phyloP scores from a whole-genome alignment of 2,797 vertebrate species.

The Hyperoplus lanceolatus region DNA sequence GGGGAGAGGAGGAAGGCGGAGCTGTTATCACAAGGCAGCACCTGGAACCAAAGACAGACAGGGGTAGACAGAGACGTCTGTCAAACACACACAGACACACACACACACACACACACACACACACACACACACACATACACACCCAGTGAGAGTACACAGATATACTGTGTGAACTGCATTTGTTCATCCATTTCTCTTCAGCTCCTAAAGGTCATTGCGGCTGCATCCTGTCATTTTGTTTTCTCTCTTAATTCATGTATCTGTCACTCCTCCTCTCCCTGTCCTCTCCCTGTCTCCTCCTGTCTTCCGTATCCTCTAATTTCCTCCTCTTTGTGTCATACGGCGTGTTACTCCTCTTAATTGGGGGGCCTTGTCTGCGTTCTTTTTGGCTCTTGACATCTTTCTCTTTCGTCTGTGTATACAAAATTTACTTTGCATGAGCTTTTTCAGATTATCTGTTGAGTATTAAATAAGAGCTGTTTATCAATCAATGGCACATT shows the following conservation, averaged over 20 bases:
- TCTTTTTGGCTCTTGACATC: constrained; percentile 1
- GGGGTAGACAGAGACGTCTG: constrained; percentile 70
- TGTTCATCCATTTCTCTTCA: constrained; percentile 68
- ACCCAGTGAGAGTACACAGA: constrained; percentile 22
- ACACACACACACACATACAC: constrained; percentile 30
- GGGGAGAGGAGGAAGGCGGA: constrained; percentile 54
- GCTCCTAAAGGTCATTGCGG: constrained; percentile 73
- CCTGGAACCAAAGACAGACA: constrained; percentile 72
- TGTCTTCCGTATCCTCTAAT: constrained; percentile 21
- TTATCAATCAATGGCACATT: neutral
- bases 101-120: constrained; percentile 20
- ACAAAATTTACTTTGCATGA: neutral
- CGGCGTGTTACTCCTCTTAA: constrained; percentile 31
- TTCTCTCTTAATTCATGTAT: constrained; percentile 68
- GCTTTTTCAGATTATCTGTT: neutral
- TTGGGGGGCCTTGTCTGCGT: constrained; percentile 29
- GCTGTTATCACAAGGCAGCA: constrained; percentile 77
- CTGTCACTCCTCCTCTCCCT: constrained; percentile 41
- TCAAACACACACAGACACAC: constrained; percentile 57
- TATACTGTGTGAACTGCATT: constrained; percentile 52
- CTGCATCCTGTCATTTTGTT: constrained; percentile 56
- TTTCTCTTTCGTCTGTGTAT: neutral
- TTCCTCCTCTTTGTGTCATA: constrained; percentile 22
- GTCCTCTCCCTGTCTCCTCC: constrained; percentile 18
- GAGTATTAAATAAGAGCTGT: neutral